Evolutionary conservation across 2,113 vertebrate species (phyloP).

Genomic region (Serilophus lunatus): DNA sequence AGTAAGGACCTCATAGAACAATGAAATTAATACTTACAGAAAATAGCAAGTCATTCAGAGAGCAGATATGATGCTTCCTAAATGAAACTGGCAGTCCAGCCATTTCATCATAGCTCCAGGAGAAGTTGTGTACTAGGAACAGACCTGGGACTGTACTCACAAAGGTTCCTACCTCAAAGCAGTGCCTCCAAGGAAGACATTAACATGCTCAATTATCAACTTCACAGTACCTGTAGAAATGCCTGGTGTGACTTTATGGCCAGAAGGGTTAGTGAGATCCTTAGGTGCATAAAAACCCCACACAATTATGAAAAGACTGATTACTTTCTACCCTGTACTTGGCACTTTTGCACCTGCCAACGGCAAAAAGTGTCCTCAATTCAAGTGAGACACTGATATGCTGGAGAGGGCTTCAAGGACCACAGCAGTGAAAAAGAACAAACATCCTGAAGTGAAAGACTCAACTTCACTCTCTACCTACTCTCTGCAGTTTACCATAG

Average conservation of each 20-base stretch:
- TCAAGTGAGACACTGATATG: background rate
- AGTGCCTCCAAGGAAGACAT: background rate
- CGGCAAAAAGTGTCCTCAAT: background rate
- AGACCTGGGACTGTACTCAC: background rate
- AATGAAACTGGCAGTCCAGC: background rate
- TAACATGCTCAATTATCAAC: background rate
- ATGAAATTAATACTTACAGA: background rate
- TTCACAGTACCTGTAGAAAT: background rate
- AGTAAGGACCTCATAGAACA: background rate
- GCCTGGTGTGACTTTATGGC: background rate
- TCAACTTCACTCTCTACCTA: background rate
- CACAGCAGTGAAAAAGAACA: background rate
- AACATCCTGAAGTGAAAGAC: constrained; percentile 24
- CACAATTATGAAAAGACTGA: background rate
- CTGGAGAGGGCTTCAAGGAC: background rate
- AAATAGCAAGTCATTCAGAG: background rate
- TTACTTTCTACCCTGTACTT: background rate
- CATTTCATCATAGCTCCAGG: background rate
- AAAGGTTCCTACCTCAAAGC: background rate
- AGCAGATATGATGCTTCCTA: background rate
- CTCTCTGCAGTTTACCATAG: background rate
- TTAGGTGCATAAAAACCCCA: background rate
- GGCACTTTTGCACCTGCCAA: constrained; percentile 12
- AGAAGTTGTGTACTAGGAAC: background rate
- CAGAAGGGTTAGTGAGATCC: background rate